Percentiles rank a stretch among this genome's conserved stretches.
Evolutionary conservation across 2,113 vertebrate species (phyloP).

Genomic region (Lanius ludovicianus): DNA sequence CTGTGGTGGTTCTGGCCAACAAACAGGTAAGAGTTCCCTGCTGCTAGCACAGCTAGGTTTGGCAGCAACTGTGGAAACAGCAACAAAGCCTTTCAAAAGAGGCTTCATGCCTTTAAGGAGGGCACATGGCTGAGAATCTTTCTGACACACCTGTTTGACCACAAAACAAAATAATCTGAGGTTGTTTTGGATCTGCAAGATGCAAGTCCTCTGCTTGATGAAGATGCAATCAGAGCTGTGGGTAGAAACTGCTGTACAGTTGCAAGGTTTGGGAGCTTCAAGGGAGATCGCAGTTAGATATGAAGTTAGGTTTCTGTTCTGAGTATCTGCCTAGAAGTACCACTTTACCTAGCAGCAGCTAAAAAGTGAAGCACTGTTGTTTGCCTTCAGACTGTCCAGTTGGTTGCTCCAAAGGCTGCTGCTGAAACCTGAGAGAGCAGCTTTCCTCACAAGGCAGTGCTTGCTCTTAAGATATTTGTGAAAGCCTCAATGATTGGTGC

Average conservation of each 20-base stretch:
- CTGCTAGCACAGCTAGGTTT: neutral
- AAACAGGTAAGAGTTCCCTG: constrained; percentile 86
- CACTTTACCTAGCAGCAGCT: neutral
- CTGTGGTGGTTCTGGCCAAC: constrained; percentile 91
- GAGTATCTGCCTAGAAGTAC: neutral
- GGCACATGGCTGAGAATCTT: neutral
- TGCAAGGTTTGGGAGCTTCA: neutral
- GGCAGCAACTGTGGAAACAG: neutral
- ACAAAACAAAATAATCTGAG: neutral
- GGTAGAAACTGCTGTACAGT: neutral
- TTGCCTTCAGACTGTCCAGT: neutral
- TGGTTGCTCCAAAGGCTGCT: neutral
- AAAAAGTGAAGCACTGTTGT: neutral
- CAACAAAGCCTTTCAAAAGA: neutral
- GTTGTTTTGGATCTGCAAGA: neutral
- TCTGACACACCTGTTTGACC: neutral
- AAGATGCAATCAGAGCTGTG: neutral
- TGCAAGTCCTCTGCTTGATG: neutral
- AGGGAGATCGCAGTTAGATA: neutral
- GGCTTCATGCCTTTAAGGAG: neutral
- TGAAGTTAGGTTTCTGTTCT: neutral
- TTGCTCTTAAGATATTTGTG: neutral
- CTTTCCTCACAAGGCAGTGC: neutral
- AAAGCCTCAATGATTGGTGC: neutral
- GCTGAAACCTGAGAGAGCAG: neutral